Conservation (phyloP, 2,888 invertebrate species). For the Trachelus troglodyta region DNA sequence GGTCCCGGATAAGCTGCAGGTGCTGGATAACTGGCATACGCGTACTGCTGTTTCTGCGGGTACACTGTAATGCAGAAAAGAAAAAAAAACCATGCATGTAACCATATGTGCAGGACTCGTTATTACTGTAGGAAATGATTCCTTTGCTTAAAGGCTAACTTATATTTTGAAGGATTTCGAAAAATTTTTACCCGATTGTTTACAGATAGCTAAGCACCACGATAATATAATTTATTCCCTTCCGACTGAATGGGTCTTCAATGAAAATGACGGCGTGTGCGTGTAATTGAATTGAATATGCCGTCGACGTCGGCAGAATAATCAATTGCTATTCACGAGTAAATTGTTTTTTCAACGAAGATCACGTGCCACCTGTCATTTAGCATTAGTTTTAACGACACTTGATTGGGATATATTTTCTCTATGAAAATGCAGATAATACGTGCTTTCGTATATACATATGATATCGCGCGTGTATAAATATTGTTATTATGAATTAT, state of each 20-base stretch:
- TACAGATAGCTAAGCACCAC: not conserved
- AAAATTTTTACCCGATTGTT: not conserved
- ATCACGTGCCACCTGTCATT: not conserved
- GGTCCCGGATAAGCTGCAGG: slow-evolving; percentile 87
- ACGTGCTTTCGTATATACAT: not conserved
- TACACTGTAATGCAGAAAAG: slow-evolving; percentile 75
- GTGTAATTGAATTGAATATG: not conserved
- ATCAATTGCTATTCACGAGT: not conserved
- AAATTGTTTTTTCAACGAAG: not conserved
- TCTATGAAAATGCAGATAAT: not conserved
- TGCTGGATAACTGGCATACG: slow-evolving; percentile 87
- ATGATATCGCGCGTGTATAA: not conserved
- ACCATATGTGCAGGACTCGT: not conserved
- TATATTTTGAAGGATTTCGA: not conserved
- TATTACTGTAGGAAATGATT: not conserved
- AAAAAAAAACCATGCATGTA: not conserved
- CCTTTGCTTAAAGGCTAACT: not conserved
- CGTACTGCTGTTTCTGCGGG: slow-evolving; percentile 94
- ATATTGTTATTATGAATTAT: not conserved
- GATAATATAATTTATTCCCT: not conserved
- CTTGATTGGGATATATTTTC: not conserved
- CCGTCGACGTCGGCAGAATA: not conserved
- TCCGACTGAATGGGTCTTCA: not conserved
- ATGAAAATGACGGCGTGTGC: not conserved
- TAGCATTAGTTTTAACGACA: not conserved